Base-by-base conservation (phyloP, 2,797 vertebrate species). In the Helarctos malayanus region DNA sequence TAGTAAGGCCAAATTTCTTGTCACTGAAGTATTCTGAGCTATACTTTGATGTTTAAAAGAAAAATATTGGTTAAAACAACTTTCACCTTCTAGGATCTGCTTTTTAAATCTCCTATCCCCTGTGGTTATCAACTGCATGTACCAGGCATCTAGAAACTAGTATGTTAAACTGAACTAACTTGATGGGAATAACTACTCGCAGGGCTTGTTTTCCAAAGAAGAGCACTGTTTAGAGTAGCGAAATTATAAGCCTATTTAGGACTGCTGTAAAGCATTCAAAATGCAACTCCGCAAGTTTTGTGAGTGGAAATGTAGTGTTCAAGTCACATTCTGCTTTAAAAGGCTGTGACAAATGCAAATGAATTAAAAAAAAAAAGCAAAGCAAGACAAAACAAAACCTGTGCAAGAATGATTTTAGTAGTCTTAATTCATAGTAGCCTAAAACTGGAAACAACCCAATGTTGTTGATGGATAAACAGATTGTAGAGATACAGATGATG, bases 71-170 rank as follows among this genome's bases (percentile, higher is more conserved):
- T n/a, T 80, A 54, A 63, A 76, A 61, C 21, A 35, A n/a, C 41
- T 83, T 88, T 71, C 27, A 57, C 45, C 49, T 78, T n/a, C 14
- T 61, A 91, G 71, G 54, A 63, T 35, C 19, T 35, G 3, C 54
- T 79, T 94, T 68, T 68, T 68, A 68, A 57, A 8, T 97, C 97
- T 98, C 97, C 97, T 98, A 95, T 97, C n/a, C 25, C 52, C 13
- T 88, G 27, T 95, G 89, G 86, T 81, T 38, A 35, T 95, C 97
- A 97, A 97, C 92, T 98, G 98, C 98, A 99, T 99, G 98, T 98
- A 27, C 95, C 98, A 98, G 98, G 95, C 97, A 98, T 98, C 76
- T 97, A 98, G 98, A 97, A 98, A 95, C 98, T 97, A 98, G 98
- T 97, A 95, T 97, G 97, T 98, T 98, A 96, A 76, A 47, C 78